Conservation (phyloP, 2,797 vertebrate genomes). For the Babyrousa celebensis region DNA sequence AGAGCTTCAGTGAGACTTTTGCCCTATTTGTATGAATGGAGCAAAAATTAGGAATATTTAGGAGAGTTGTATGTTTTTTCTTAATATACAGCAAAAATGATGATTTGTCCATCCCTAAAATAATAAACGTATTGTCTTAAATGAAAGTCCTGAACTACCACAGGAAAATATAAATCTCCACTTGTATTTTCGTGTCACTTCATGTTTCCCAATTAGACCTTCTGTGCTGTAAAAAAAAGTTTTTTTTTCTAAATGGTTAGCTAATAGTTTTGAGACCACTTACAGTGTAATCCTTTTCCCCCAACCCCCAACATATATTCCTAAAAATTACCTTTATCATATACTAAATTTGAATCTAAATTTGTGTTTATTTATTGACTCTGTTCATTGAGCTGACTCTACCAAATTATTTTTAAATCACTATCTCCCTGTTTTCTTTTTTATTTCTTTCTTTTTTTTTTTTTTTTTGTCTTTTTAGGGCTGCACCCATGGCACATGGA, state of each 20-base stretch:
- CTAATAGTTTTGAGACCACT: not conserved
- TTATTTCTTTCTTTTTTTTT: not conserved
- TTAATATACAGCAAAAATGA: not conserved
- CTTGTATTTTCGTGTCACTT: not conserved
- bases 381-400: not conserved
- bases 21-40: slow-evolving; percentile 4
- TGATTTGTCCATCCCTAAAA: not conserved
- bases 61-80: not conserved
- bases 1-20: not conserved
- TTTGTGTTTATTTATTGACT: not conserved
- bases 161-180: not conserved
- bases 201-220: slow-evolving; percentile 6
- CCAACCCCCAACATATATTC: not conserved
- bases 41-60: slow-evolving; percentile 1
- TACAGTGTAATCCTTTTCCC: not conserved
- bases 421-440: too few species aligned
- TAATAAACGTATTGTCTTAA: not conserved
- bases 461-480: not conserved
- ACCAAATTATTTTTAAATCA: not conserved
- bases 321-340: slow-evolving; percentile 15
- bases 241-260: not conserved
- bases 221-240: not conserved
- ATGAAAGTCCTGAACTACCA: not conserved
- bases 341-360: not conserved
- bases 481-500: too few species aligned